Evolutionary conservation across 1,140 invertebrate species (phyloP).

Genomic region (Ceratina calcarata): DNA sequence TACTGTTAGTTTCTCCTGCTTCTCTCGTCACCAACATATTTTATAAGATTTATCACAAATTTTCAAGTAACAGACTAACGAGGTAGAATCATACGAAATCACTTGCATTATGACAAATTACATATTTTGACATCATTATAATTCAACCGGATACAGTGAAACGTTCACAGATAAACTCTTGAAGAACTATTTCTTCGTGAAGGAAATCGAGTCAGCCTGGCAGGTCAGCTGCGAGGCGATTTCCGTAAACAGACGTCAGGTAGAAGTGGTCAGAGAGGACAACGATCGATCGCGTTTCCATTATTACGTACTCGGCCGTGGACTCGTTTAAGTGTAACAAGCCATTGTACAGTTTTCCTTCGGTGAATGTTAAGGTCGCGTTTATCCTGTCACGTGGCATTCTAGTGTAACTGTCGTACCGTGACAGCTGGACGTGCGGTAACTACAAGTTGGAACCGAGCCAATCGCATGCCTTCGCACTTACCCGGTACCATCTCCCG

Average conservation of each 20-base stretch:
- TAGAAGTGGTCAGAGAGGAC: neutral
- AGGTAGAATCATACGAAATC: too few species aligned
- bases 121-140: too few species aligned
- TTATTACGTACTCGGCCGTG: slow-evolving; percentile 13
- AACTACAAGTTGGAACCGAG: slow-evolving; percentile 34
- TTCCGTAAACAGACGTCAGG: slow-evolving; percentile 6
- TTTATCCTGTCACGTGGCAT: slow-evolving; percentile 54
- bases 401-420: slow-evolving; percentile 40
- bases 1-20: slow-evolving; percentile 4
- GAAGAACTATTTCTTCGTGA: too few species aligned
- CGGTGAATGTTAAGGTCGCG: slow-evolving; percentile 24
- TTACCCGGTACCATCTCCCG: slow-evolving; percentile 37
- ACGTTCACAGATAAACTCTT: too few species aligned
- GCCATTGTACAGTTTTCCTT: slow-evolving; percentile 26
- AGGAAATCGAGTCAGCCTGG: neutral
- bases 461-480: slow-evolving; percentile 50
- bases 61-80: too few species aligned
- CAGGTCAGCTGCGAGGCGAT: neutral
- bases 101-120: too few species aligned
- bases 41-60: neutral
- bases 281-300: slow-evolving; percentile 1
- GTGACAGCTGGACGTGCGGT: slow-evolving; percentile 41
- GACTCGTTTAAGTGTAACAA: slow-evolving; percentile 47
- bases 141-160: too few species aligned
- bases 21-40: neutral